phyloP scores from a whole-genome alignment of 1,140 invertebrate species.

The Conus ventricosus region DNA sequence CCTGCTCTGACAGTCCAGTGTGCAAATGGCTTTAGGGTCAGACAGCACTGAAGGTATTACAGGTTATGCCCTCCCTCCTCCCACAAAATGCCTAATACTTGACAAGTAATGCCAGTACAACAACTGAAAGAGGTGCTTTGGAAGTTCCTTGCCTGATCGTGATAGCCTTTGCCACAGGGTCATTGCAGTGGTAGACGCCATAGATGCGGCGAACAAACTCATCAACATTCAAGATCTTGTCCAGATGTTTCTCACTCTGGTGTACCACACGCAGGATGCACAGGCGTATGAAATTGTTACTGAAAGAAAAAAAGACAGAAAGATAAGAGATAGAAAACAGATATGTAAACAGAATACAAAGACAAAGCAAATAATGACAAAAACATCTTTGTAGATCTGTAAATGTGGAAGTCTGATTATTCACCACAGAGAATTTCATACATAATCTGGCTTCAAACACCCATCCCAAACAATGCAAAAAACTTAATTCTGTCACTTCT shows the following conservation, averaged over 20 bases:
- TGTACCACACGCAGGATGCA: conserved; percentile 96
- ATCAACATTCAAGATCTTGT: conserved; percentile 97
- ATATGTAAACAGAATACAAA: not conserved
- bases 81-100: no score
- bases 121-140: no score
- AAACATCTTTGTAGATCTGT: not conserved
- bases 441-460: no score
- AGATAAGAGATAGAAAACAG: not conserved
- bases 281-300: conserved; percentile 91
- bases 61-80: no score
- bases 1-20: no score
- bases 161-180: conserved; percentile 92
- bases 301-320: conserved; percentile 55
- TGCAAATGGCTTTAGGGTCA: no score
- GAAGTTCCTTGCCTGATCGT: conserved; percentile 81
- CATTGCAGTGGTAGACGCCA: conserved; percentile 96
- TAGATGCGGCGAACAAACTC: conserved; percentile 96
- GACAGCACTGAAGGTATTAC: no score
- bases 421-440: no score
- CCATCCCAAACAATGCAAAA: no score
- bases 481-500: no score
- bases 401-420: not conserved
- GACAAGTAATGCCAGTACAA: no score
- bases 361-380: not conserved
- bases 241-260: conserved; percentile 95